Percentiles rank a stretch among this genome's conserved stretches.
phyloP scores from a whole-genome alignment of 2,797 vertebrate species.

The Chelmon rostratus region DNA sequence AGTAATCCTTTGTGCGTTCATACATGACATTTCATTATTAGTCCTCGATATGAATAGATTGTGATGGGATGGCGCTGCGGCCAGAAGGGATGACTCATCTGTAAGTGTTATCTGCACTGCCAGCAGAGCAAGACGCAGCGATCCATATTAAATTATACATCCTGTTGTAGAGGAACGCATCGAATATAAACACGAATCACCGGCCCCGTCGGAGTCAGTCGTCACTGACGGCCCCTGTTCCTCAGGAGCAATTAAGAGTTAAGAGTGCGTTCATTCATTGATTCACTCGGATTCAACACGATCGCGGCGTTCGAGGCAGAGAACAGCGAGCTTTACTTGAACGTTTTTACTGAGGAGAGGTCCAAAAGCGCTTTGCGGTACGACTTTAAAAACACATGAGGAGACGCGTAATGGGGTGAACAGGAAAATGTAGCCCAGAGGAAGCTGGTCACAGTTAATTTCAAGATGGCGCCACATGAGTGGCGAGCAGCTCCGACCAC shows the following conservation, averaged over 20 bases:
- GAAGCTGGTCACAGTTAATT: background rate
- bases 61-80: slow-evolving; percentile 27
- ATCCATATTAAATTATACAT: slow-evolving; percentile 67
- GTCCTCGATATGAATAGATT: slow-evolving; percentile 32
- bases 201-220: slow-evolving; percentile 28
- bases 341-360: background rate
- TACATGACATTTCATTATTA: slow-evolving; percentile 48
- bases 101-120: slow-evolving; percentile 46
- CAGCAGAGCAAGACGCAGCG: slow-evolving; percentile 51
- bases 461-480: too few species aligned
- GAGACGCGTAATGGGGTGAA: background rate
- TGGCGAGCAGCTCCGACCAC: too few species aligned
- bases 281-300: background rate
- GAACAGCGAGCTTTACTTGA: background rate
- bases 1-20: slow-evolving; percentile 11
- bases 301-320: background rate
- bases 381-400: background rate
- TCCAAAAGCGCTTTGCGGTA: background rate
- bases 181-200: slow-evolving; percentile 58
- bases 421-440: background rate
- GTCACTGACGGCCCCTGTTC: slow-evolving; percentile 21
- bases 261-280: slow-evolving; percentile 25
- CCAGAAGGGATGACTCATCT: slow-evolving; percentile 60
- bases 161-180: slow-evolving; percentile 50
- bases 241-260: slow-evolving; percentile 33